Evolutionary conservation across 2,888 invertebrate species (phyloP).

Genomic region (Chaetoderma sp.): DNA sequence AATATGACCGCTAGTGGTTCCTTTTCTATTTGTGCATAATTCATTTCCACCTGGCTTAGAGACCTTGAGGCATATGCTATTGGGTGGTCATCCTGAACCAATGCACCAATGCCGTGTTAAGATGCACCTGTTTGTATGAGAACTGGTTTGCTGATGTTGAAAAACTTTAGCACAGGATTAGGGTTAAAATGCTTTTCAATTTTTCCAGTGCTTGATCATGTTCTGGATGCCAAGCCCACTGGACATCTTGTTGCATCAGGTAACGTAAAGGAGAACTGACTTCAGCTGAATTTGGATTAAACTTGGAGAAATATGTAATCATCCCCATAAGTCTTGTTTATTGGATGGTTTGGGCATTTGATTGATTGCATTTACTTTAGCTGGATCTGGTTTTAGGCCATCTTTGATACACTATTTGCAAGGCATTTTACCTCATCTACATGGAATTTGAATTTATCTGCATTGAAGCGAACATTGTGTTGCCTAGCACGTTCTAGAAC

Average conservation of each 20-base stretch:
- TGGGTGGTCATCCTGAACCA: slow-evolving; percentile 32
- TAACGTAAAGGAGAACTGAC: slow-evolving; percentile 32
- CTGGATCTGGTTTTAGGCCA: neutral
- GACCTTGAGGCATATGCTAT: slow-evolving; percentile 37
- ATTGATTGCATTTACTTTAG: slow-evolving; percentile 35
- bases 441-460: slow-evolving; percentile 23
- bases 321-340: slow-evolving; percentile 26
- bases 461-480: slow-evolving; percentile 34
- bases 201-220: slow-evolving; percentile 11
- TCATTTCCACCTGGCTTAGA: slow-evolving; percentile 29
- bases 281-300: slow-evolving; percentile 35
- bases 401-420: slow-evolving; percentile 29
- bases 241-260: slow-evolving; percentile 24
- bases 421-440: slow-evolving; percentile 31
- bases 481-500: slow-evolving; percentile 30
- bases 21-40: slow-evolving; percentile 38
- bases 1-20: slow-evolving; percentile 32
- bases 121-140: slow-evolving; percentile 28
- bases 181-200: slow-evolving; percentile 28
- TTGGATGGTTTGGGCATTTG: slow-evolving; percentile 35
- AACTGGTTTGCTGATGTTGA: slow-evolving; percentile 8
- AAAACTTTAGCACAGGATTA: slow-evolving; percentile 33
- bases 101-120: slow-evolving; percentile 28
- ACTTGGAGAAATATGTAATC: slow-evolving; percentile 31
- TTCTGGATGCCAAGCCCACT: slow-evolving; percentile 14